Conservation (phyloP, 2,113 vertebrate species). For the Melanerpes formicivorus region DNA sequence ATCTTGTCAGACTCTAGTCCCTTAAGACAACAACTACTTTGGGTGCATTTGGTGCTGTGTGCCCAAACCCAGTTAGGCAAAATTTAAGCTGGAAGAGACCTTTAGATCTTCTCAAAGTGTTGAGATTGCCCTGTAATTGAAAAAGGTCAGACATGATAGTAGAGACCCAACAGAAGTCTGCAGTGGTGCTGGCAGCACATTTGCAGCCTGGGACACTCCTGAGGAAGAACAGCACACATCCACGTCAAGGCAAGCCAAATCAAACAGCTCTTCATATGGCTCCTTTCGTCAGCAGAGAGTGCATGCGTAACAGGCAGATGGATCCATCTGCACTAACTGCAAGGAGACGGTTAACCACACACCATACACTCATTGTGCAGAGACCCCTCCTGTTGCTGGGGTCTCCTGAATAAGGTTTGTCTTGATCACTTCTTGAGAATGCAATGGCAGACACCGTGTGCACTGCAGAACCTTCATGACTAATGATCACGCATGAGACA, state of each 20-base stretch:
- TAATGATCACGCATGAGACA: not conserved
- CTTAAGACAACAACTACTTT: not conserved
- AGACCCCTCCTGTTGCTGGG: not conserved
- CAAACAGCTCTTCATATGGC: fast-evolving
- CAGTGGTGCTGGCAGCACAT: not conserved
- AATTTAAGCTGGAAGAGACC: not conserved
- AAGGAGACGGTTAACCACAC: not conserved
- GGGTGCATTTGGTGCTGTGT: not conserved
- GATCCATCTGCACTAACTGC: not conserved
- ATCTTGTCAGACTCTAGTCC: not conserved
- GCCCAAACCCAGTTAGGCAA: not conserved
- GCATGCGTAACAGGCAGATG: not conserved
- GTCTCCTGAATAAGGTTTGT: not conserved
- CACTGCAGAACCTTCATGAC: not conserved
- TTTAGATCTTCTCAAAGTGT: not conserved
- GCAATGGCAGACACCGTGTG: not conserved
- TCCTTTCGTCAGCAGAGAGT: not conserved
- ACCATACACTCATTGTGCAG: not conserved
- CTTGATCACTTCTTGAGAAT: not conserved
- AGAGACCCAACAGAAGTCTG: not conserved
- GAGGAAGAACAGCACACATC: not conserved
- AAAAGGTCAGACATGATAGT: not conserved
- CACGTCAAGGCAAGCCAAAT: not conserved
- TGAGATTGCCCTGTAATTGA: not conserved
- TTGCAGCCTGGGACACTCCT: not conserved